These are phyloP conservation scores for Gopherus evgoodei DNA, from an alignment of 2,113 vertebrate genomes.

Conservation along the genomic window DNA sequence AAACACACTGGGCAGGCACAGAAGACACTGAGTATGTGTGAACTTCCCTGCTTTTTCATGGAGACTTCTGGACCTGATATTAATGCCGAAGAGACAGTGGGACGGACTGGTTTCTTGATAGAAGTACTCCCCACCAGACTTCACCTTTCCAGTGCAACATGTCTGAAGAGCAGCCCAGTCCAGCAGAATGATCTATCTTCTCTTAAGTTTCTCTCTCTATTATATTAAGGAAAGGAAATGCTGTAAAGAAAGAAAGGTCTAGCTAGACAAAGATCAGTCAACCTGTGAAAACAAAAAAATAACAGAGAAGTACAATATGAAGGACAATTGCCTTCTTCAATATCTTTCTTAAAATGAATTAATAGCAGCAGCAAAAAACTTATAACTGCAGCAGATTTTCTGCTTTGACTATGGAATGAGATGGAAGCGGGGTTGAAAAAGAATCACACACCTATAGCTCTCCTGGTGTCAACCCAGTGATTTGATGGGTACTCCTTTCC, in stretches of 20 bases:
- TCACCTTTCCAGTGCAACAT: fast-evolving
- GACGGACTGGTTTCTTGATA: background rate
- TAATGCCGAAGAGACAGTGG: fast-evolving
- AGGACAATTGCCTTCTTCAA: background rate
- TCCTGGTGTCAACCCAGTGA: background rate
- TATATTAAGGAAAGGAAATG: background rate
- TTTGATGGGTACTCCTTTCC: background rate
- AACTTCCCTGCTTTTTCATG: background rate
- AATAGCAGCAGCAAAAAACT: background rate
- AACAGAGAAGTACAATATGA: background rate
- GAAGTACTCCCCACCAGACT: background rate
- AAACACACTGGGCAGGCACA: fast-evolving
- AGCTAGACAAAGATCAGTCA: background rate
- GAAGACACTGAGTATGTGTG: background rate
- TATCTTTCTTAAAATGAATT: background rate
- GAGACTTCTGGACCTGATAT: fast-evolving
- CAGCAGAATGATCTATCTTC: background rate
- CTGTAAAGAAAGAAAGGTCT: background rate
- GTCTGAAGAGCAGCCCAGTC: background rate
- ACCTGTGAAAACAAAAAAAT: background rate
- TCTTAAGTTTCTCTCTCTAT: background rate
- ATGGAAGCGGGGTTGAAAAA: background rate
- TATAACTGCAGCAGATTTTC: background rate
- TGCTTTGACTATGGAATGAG: background rate
- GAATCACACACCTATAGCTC: too few species aligned